These are phyloP conservation scores for Lysandra coridon DNA, from an alignment of 2,888 invertebrate species.

Conservation along the genomic window DNA sequence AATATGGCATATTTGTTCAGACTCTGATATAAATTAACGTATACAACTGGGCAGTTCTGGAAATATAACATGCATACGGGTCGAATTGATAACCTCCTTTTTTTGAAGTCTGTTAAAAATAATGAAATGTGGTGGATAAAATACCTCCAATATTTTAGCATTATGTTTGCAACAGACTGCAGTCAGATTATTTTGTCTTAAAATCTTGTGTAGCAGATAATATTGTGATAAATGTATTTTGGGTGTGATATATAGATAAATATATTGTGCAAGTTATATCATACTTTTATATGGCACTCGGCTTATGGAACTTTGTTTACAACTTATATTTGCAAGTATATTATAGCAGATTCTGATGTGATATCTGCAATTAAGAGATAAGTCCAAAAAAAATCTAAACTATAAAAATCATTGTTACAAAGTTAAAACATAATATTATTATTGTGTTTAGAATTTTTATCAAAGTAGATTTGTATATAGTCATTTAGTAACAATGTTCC, in stretches of 20 bases:
- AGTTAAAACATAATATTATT: not conserved
- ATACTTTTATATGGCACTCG: conserved; percentile 1
- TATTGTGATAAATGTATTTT: not conserved
- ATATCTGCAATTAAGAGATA: not conserved
- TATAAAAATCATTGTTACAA: not conserved
- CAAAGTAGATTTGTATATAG: not conserved
- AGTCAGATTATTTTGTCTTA: conserved; percentile 3
- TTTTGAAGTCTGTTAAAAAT: too few species aligned
- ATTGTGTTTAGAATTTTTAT: not conserved
- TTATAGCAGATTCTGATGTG: not conserved
- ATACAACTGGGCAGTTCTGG: too few species aligned
- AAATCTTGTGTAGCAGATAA: conserved; percentile 29
- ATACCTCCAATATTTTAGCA: not conserved
- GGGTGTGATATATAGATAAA: not conserved
- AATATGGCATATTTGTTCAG: too few species aligned
- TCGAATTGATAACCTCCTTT: too few species aligned
- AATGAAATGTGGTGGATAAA: not conserved
- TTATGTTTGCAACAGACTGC: not conserved
- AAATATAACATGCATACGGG: too few species aligned
- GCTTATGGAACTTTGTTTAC: not conserved
- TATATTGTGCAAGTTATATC: not conserved
- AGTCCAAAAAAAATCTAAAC: not conserved
- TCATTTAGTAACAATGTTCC: not conserved
- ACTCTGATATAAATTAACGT: too few species aligned
- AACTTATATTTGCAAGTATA: not conserved